Conservation (phyloP, 1,140 invertebrate genomes). For the Marisa cornuarietis region DNA sequence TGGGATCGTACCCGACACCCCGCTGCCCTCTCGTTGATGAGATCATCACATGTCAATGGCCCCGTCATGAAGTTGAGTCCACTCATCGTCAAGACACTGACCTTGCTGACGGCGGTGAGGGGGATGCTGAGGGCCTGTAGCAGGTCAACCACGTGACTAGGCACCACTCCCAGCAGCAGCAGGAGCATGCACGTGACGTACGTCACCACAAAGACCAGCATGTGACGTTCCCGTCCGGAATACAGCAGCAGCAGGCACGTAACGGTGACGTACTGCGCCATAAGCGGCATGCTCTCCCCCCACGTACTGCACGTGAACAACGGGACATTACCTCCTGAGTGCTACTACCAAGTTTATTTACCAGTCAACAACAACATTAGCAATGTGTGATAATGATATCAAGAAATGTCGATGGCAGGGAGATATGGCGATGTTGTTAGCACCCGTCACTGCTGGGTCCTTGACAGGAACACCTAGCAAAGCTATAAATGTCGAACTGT, state of each 20-base stretch:
- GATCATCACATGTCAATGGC: not conserved
- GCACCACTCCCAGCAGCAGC: constrained; percentile 10
- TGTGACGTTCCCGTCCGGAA: not conserved
- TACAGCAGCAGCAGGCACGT: constrained; percentile 24
- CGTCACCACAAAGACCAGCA: constrained; percentile 16
- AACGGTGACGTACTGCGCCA: constrained; percentile 20
- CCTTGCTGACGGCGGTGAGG: constrained; percentile 9
- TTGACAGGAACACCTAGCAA: not conserved
- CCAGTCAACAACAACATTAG: not conserved
- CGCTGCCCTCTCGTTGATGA: not conserved
- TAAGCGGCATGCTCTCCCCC: constrained; percentile 18
- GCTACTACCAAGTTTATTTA: not conserved
- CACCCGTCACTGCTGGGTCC: not conserved
- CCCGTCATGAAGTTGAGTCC: not conserved
- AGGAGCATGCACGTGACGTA: constrained; percentile 20
- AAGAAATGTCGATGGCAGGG: not conserved
- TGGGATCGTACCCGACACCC: not conserved
- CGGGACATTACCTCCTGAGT: not conserved
- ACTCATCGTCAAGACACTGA: not conserved
- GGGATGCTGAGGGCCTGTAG: constrained; percentile 16
- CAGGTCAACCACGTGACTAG: not conserved
- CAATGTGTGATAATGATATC: not conserved
- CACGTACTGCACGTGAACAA: constrained; percentile 13
- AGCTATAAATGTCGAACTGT: not conserved
- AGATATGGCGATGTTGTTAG: not conserved